Evolutionary conservation across 2,797 vertebrate species (phyloP).

Genomic region (Falco biarmicus): DNA sequence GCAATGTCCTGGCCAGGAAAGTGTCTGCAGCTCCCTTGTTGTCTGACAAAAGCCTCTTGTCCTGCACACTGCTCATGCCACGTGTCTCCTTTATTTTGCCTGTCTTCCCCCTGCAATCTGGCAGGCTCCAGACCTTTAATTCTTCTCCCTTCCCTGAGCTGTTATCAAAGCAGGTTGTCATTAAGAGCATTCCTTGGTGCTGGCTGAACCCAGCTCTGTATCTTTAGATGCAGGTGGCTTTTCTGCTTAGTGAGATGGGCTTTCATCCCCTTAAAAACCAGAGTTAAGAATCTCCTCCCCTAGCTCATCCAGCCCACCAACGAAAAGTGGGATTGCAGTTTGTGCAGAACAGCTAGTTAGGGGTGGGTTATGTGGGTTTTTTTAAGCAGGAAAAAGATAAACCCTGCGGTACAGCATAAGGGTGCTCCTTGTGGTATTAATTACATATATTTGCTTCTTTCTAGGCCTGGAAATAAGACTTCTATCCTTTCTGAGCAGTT

Average conservation of each 20-base stretch:
- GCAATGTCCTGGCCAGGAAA: not conserved
- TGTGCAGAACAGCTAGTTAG: not conserved
- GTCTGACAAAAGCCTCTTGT: slow-evolving; percentile 22
- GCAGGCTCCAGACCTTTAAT: not conserved
- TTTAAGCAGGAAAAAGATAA: not conserved
- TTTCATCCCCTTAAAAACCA: not conserved
- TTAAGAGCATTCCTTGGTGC: rapidly evolving
- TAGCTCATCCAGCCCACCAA: not conserved
- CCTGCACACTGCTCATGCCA: not conserved
- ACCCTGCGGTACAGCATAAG: not conserved
- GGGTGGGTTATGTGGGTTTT: not conserved
- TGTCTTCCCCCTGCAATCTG: not conserved
- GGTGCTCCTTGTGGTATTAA: not conserved
- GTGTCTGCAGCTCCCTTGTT: not conserved
- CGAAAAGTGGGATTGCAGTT: not conserved
- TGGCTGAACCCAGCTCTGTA: not conserved
- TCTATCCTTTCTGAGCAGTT: not conserved
- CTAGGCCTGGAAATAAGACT: not conserved
- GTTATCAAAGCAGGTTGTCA: not conserved
- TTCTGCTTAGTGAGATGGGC: not conserved
- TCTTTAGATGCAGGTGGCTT: not conserved
- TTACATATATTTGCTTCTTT: not conserved
- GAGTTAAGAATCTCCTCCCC: not conserved
- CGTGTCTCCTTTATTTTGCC: not conserved
- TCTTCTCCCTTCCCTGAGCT: not conserved